A percentile compares a stretch with the other conserved stretches of the same genome.
Conservation (phyloP, 2,797 vertebrate genomes). For the Scomberomorus guttatus region DNA sequence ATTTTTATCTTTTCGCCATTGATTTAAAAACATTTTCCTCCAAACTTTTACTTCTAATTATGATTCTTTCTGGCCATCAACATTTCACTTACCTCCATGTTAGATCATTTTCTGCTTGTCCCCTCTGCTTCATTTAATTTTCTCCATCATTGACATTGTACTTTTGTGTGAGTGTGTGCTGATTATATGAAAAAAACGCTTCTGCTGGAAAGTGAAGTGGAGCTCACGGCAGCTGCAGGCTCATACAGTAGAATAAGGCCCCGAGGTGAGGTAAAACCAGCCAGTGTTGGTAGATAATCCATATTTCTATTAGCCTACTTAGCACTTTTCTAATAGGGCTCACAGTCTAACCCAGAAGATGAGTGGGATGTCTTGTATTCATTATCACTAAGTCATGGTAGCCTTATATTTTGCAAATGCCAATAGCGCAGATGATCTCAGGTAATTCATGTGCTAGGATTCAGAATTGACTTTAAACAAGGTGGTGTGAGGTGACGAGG, state of each 20-base stretch:
- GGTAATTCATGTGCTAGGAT: conserved; percentile 52
- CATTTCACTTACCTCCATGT: background rate
- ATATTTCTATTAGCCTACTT: conserved; percentile 80
- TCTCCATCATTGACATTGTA: conserved; percentile 37
- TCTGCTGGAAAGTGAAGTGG: conserved; percentile 50
- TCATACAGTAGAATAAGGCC: conserved; percentile 55
- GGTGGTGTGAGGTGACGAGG: conserved; percentile 49
- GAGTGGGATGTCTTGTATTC: conserved; percentile 65
- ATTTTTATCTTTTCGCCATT: background rate
- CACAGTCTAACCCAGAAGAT: conserved; percentile 66
- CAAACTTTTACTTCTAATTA: conserved; percentile 11
- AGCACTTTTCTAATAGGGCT: conserved; percentile 76
- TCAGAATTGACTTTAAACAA: conserved; percentile 51
- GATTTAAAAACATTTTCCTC: background rate
- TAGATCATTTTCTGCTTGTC: conserved; percentile 13
- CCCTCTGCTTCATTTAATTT: conserved; percentile 17
- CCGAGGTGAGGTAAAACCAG: conserved; percentile 73
- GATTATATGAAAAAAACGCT: conserved; percentile 61
- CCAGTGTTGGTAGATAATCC: conserved; percentile 73
- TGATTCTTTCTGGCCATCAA: background rate
- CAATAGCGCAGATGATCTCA: conserved; percentile 49
- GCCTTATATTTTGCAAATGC: conserved; percentile 49
- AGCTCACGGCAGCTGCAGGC: conserved; percentile 52
- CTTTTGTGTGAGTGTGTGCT: conserved; percentile 32
- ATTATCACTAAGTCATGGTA: conserved; percentile 64